Conservation (phyloP, 2,888 invertebrate species). For the Eucriotettix oculatus region DNA sequence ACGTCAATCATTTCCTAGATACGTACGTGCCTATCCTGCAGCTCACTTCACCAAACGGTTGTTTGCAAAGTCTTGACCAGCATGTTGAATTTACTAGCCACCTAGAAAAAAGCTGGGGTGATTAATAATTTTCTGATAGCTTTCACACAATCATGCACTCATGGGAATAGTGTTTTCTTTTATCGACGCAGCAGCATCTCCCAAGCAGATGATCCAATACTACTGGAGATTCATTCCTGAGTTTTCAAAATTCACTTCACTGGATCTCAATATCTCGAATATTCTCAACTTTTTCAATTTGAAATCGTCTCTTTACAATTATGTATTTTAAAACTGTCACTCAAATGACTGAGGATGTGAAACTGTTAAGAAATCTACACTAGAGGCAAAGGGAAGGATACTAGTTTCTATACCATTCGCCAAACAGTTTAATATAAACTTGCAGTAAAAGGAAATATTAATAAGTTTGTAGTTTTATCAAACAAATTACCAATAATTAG, state of each 20-base stretch:
- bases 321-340: too few species aligned
- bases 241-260: background rate
- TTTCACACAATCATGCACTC: conserved; percentile 30
- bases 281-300: background rate
- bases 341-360: too few species aligned
- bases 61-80: conserved; percentile 9
- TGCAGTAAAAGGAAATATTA: too few species aligned
- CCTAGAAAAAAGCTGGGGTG: conserved; percentile 45
- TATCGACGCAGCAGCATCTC: background rate
- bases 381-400: too few species aligned
- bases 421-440: too few species aligned
- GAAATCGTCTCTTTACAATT: too few species aligned
- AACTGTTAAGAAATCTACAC: too few species aligned
- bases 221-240: background rate
- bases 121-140: conserved; percentile 38
- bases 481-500: too few species aligned
- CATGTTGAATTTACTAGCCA: conserved; percentile 15
- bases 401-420: too few species aligned
- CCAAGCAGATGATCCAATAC: background rate
- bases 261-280: background rate
- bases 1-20: conserved; percentile 4
- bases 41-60: conserved; percentile 7
- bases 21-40: conserved; percentile 12
- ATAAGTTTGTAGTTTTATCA: too few species aligned
- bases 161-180: conserved; percentile 1